These are phyloP conservation scores for Euphydryas editha DNA, from an alignment of 2,888 invertebrate species.

Conservation along the genomic window DNA sequence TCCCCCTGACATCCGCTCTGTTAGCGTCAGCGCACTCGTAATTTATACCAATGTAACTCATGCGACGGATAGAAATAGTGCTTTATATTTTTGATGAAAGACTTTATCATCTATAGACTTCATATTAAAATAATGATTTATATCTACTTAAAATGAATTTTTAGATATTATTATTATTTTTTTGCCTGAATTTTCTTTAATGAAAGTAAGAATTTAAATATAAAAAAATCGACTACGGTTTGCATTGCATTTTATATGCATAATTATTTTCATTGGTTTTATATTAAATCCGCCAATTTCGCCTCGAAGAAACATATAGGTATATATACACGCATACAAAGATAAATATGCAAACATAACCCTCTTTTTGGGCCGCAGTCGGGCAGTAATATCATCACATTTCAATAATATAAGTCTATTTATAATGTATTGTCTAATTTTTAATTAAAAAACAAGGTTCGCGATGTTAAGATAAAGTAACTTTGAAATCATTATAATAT, in stretches of 20 bases:
- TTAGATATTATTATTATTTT: neutral
- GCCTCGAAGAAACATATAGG: too few relatives aligned
- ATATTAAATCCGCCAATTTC: too few relatives aligned
- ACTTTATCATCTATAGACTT: conserved; percentile 33
- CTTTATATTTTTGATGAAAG: conserved; percentile 35
- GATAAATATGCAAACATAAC: too few relatives aligned
- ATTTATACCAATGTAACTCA: conserved; percentile 48
- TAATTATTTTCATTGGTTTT: too few relatives aligned
- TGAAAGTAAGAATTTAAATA: too few relatives aligned
- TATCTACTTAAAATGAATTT: neutral
- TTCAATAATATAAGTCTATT: too few relatives aligned
- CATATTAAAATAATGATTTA: neutral
- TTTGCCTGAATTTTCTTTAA: neutral
- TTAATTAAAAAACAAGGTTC: neutral
- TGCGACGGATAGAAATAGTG: conserved; percentile 47
- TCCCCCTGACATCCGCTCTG: conserved; percentile 51
- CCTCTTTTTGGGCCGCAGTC: too few relatives aligned
- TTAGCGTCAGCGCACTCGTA: conserved; percentile 51
- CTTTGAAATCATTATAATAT: neutral
- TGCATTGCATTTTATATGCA: too few relatives aligned
- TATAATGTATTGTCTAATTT: too few relatives aligned
- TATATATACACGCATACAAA: too few relatives aligned
- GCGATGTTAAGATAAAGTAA: neutral
- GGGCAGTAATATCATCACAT: too few relatives aligned
- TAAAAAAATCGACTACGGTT: too few relatives aligned